Base-by-base conservation (phyloP, 1,140 invertebrate genomes). In the Bombus huntii region DNA sequence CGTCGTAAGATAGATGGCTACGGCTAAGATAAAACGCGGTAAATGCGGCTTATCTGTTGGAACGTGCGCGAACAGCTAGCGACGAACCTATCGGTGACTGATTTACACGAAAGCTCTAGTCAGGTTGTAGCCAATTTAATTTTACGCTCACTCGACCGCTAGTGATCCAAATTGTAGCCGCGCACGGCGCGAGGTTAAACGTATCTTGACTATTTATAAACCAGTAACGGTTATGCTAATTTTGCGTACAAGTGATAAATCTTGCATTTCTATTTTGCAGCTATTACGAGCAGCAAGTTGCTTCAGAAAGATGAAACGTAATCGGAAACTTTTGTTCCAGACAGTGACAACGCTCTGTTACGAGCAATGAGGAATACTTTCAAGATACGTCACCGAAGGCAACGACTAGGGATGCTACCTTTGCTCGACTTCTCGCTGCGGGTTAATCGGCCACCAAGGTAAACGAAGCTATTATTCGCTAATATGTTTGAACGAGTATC, bases 401-500 rank as follows among this genome's bases (percentile, higher is more conserved):
- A 59, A 75, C 78, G 28, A 39, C 59, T 31, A 57, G 34, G 44
- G 74, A 85, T 85, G 59, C 65, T 71, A 89, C 82, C 86, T 47
- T 73, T 88, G 81, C 83, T 92, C 87, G 91, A 76, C 71, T 87
- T 83, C n/a, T 37, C 68, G 71, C 57, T 88, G 79, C 73, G 87
- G 74, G 81, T 74, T 78, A 70, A 76, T 37, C 66, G 68, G 25
- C 39, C 68, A 62, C 53, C 75, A 62, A 74, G 68, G 71, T 68
- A 66, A 66, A 53, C 66, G 39, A 31, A 47, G 42, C 74, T 74
- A 68, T 62, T 87, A 80, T 18, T 76, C 82, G 86, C 42, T 91
- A 92, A 92, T 91, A 66, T 82, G 91, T 92, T 92, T 92, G 90
- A 87, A 85, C 85, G 70, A 86, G 87, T 87, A 70, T 91, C 88